phyloP scores from a whole-genome alignment of 2,888 invertebrate species.

The Lydus trimaculatus region DNA sequence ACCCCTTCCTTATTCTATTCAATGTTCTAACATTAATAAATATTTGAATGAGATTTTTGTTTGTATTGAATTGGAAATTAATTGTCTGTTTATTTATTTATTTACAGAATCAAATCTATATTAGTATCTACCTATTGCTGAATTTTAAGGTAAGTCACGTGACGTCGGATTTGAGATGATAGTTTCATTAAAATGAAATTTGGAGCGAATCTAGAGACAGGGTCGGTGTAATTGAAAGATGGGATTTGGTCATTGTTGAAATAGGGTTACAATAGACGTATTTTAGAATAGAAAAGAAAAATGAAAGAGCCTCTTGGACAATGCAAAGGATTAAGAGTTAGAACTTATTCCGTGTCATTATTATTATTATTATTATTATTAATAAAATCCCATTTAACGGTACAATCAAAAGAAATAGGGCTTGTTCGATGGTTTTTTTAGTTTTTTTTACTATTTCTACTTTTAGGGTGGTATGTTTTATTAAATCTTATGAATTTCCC shows the following conservation, averaged over 20 bases:
- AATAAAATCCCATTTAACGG: slow-evolving; percentile 33
- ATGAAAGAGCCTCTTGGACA: slow-evolving; percentile 48
- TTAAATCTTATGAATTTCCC: slow-evolving; percentile 7
- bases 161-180: slow-evolving; percentile 1
- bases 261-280: slow-evolving; percentile 41
- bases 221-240: slow-evolving; percentile 49
- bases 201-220: slow-evolving; percentile 30
- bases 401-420: not conserved
- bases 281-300: slow-evolving; percentile 45
- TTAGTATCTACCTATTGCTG: not conserved
- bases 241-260: slow-evolving; percentile 47
- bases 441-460: not conserved
- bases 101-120: slow-evolving; percentile 20
- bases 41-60: slow-evolving; percentile 2
- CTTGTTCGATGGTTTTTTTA: not conserved
- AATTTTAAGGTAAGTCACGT: slow-evolving; percentile 26
- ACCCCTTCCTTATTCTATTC: slow-evolving; percentile 4
- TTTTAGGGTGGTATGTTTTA: not conserved
- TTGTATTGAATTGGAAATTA: not conserved
- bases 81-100: slow-evolving; percentile 11
- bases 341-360: slow-evolving; percentile 29
- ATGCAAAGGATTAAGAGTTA: slow-evolving; percentile 47
- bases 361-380: too few relatives aligned
- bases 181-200: slow-evolving; percentile 47
- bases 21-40: not conserved